These are phyloP conservation scores for Poeciliopsis infans DNA, from an alignment of 2,797 vertebrate genomes.

Conservation along the genomic window DNA sequence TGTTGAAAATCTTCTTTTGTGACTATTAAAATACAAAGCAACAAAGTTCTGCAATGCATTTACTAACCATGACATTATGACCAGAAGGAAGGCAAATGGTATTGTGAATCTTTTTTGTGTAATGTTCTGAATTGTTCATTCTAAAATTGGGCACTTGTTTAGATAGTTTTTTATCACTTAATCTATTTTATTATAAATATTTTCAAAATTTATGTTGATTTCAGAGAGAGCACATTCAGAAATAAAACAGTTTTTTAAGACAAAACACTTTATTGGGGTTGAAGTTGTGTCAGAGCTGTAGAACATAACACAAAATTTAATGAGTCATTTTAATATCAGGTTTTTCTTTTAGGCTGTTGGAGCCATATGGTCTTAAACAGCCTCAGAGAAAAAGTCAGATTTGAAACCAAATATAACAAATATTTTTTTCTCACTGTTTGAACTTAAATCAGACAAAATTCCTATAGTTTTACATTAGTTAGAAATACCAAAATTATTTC, in stretches of 20 bases:
- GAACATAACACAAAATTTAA: neutral
- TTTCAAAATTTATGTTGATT: neutral
- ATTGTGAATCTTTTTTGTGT: neutral
- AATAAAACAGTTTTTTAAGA: neutral
- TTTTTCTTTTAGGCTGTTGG: neutral
- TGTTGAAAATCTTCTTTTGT: neutral
- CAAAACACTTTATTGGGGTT: neutral
- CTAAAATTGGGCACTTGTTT: too few species aligned
- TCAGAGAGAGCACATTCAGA: neutral
- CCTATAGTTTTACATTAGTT: too few species aligned
- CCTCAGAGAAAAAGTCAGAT: too few species aligned
- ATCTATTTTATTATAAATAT: neutral
- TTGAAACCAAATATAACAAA: too few species aligned
- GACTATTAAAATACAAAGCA: neutral
- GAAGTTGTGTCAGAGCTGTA: neutral
- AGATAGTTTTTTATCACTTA: neutral
- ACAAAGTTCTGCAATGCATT: neutral
- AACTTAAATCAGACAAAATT: too few species aligned
- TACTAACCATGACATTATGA: neutral
- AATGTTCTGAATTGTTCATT: neutral
- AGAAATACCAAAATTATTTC: too few species aligned
- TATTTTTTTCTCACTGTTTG: too few species aligned
- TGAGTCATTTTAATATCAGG: neutral
- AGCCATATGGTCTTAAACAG: neutral
- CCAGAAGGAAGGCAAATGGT: neutral